Evolutionary conservation across 1,140 invertebrate species (phyloP).

Genomic region (Eriocheir sinensis): DNA sequence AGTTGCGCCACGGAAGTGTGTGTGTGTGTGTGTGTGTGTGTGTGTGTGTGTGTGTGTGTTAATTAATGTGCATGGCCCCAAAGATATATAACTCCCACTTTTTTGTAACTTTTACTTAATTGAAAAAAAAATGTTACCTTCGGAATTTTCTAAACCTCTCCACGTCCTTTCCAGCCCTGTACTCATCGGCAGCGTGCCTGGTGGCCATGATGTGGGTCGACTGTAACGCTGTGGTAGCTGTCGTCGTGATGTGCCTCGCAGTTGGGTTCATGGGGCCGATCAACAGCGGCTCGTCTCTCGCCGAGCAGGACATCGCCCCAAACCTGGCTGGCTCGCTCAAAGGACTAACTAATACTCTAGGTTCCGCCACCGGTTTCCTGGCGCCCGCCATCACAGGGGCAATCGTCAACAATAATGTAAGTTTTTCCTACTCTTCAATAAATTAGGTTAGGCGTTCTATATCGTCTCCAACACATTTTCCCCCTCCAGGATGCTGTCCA

Average conservation of each 20-base stretch:
- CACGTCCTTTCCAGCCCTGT: neutral
- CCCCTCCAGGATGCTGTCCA: too few relatives aligned
- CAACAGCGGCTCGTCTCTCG: constrained; percentile 81
- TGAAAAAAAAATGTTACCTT: too few relatives aligned
- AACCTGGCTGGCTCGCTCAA: constrained; percentile 89
- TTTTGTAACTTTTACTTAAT: too few relatives aligned
- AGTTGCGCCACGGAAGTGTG: too few relatives aligned
- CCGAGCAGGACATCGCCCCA: constrained; percentile 89
- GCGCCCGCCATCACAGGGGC: constrained; percentile 83
- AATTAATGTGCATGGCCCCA: too few relatives aligned
- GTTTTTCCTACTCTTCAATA: too few relatives aligned
- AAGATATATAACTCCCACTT: too few relatives aligned
- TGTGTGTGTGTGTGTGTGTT: too few relatives aligned
- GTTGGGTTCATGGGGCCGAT: constrained; percentile 88
- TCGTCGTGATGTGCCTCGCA: constrained; percentile 87
- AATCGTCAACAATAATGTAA: constrained; percentile 80
- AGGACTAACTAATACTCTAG: constrained; percentile 86
- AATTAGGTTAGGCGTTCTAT: too few relatives aligned
- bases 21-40: too few relatives aligned
- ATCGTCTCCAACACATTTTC: too few relatives aligned
- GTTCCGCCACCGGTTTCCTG: constrained; percentile 81
- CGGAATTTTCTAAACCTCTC: too few relatives aligned
- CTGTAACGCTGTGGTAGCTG: constrained; percentile 87
- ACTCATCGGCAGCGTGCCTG: neutral
- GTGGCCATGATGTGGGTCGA: neutral